Evolutionary conservation across 2,797 vertebrate genomes (phyloP).

Genomic region (Odontamblyopus rebecca): DNA sequence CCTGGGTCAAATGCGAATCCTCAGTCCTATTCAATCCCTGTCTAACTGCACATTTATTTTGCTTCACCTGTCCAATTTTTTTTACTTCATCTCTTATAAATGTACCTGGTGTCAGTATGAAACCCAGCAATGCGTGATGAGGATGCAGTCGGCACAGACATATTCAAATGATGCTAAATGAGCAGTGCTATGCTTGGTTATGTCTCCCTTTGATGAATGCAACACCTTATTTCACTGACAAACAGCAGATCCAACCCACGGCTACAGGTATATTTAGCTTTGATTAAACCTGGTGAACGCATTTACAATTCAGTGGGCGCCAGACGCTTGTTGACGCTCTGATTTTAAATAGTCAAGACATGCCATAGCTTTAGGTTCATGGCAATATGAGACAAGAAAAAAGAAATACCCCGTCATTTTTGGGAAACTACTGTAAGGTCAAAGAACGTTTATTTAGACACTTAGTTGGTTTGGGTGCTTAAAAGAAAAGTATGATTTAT

Average conservation of each 20-base stretch:
- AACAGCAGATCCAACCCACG: slow-evolving; percentile 51
- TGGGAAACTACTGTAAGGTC: neutral
- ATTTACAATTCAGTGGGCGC: slow-evolving; percentile 43
- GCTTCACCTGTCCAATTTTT: slow-evolving; percentile 4
- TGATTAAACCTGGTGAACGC: slow-evolving; percentile 40
- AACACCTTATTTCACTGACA: slow-evolving; percentile 47
- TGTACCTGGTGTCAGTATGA: slow-evolving; percentile 23
- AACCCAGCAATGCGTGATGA: slow-evolving; percentile 36
- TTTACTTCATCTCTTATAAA: slow-evolving; percentile 19
- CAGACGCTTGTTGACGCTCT: slow-evolving; percentile 2
- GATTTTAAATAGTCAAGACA: slow-evolving; percentile 10
- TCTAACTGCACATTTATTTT: no score
- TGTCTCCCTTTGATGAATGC: slow-evolving; percentile 55
- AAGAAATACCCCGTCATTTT: neutral
- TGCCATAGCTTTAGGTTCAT: neutral
- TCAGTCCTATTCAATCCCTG: no score
- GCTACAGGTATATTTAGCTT: slow-evolving; percentile 60
- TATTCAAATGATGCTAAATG: slow-evolving; percentile 65
- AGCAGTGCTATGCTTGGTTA: slow-evolving; percentile 55
- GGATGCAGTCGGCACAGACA: slow-evolving; percentile 49
- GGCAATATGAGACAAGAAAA: slow-evolving; percentile 2
- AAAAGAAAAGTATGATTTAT: no score
- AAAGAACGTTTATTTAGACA: neutral
- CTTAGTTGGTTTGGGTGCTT: neutral
- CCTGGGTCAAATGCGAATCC: no score